Conservation (phyloP, 64 coral and sea anemone species). For the Orbicella faveolata region DNA sequence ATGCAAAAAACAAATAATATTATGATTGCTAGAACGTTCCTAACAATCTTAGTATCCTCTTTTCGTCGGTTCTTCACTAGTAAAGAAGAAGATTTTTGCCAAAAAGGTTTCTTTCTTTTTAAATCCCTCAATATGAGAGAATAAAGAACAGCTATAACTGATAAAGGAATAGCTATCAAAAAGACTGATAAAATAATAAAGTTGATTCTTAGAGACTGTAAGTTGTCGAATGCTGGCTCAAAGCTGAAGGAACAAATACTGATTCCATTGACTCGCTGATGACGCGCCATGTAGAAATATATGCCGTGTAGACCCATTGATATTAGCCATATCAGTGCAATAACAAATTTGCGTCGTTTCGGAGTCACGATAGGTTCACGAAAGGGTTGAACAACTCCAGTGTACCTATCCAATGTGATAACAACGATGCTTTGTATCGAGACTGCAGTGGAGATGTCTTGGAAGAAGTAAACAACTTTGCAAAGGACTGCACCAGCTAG, state of each 20-base stretch:
- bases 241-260: conserved; percentile 16
- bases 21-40: conserved; percentile 12
- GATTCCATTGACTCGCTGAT: neutral
- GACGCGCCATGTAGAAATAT: conserved; percentile 16
- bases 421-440: conserved; percentile 51
- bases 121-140: conserved; percentile 37
- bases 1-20: conserved; percentile 20
- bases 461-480: conserved; percentile 35
- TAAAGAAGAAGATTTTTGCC: neutral
- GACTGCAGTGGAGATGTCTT: conserved; percentile 53
- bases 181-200: neutral
- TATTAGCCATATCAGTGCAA: conserved; percentile 40
- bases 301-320: conserved; percentile 1
- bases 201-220: neutral
- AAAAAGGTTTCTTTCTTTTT: neutral
- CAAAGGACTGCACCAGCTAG: conserved; percentile 10
- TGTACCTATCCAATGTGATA: conserved; percentile 43
- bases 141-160: conserved; percentile 34
- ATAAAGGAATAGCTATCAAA: conserved; percentile 39
- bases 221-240: conserved; percentile 22
- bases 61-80: neutral
- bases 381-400: conserved; percentile 34
- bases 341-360: conserved; percentile 10
- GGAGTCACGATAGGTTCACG: neutral
- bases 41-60: neutral